phyloP scores from a whole-genome alignment of 2,113 vertebrate genomes.

The Probosciger aterrimus region DNA sequence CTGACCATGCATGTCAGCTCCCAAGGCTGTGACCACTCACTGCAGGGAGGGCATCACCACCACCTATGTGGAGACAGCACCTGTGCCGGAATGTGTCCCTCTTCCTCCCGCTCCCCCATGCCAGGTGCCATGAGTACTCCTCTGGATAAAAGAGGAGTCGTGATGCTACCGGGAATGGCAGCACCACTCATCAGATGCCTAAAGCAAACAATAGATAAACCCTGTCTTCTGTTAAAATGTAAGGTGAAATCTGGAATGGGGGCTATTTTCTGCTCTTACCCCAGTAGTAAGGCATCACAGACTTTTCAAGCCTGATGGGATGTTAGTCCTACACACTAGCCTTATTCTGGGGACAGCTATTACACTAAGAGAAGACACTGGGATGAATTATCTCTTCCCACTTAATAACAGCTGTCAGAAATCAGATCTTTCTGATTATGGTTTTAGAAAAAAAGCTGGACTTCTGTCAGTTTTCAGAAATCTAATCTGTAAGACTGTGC shows the following conservation, averaged over 20 bases:
- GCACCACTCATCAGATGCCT: not conserved
- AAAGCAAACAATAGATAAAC: not conserved
- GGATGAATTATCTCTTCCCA: not conserved
- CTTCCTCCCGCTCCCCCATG: not conserved
- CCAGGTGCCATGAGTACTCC: rapidly evolving
- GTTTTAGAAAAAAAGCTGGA: not conserved
- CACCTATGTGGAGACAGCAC: rapidly evolving
- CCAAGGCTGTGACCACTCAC: not conserved
- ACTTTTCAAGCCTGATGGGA: not conserved
- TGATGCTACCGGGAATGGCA: not conserved
- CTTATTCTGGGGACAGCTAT: not conserved
- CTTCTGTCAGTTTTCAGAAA: not conserved
- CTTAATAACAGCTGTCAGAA: not conserved
- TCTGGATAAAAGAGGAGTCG: not conserved
- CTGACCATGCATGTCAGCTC: not conserved
- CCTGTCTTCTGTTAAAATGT: not conserved
- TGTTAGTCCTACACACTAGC: not conserved
- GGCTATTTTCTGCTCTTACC: not conserved
- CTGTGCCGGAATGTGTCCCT: rapidly evolving
- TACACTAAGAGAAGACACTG: not conserved
- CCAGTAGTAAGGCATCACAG: not conserved
- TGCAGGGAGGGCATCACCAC: too few relatives aligned
- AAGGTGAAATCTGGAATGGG: not conserved
- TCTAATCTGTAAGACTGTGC: not conserved
- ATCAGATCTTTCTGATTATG: not conserved